Evolutionary conservation across 2,888 invertebrate genomes (phyloP).

Genomic region (Xestobium rufovillosum): DNA sequence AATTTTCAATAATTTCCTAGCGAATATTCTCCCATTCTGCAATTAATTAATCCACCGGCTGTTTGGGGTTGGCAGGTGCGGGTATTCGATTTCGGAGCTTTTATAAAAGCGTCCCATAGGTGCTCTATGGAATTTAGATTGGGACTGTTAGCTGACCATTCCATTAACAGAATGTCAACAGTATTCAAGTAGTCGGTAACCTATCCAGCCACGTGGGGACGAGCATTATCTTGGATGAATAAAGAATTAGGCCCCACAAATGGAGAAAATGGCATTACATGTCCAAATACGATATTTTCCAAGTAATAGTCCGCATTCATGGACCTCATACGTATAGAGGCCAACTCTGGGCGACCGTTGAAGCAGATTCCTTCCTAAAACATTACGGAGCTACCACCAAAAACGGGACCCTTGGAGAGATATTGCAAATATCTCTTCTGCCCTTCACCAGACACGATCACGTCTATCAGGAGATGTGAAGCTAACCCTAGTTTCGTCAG

Average conservation of each 20-base stretch:
- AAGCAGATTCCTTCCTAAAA: background rate
- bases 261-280: background rate
- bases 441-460: constrained; percentile 3
- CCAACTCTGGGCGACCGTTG: background rate
- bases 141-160: background rate
- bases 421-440: constrained; percentile 2
- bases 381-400: constrained; percentile 1
- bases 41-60: too few species aligned
- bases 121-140: background rate
- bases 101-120: background rate
- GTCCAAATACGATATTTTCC: constrained; percentile 1
- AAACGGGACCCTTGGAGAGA: too few species aligned
- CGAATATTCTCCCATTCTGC: too few species aligned
- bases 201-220: constrained; percentile 1
- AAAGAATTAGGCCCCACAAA: constrained; percentile 1
- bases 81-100: background rate
- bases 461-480: constrained; percentile 7
- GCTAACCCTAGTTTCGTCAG: background rate
- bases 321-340: background rate
- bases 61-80: too few species aligned
- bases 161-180: background rate
- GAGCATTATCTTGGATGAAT: too few species aligned
- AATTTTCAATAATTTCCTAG: too few species aligned
- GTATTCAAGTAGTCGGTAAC: background rate
- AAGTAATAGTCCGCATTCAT: constrained; percentile 1